These are phyloP conservation scores for Syngnathus scovelli DNA, from an alignment of 2,113 vertebrate genomes.

Conservation along the genomic window DNA sequence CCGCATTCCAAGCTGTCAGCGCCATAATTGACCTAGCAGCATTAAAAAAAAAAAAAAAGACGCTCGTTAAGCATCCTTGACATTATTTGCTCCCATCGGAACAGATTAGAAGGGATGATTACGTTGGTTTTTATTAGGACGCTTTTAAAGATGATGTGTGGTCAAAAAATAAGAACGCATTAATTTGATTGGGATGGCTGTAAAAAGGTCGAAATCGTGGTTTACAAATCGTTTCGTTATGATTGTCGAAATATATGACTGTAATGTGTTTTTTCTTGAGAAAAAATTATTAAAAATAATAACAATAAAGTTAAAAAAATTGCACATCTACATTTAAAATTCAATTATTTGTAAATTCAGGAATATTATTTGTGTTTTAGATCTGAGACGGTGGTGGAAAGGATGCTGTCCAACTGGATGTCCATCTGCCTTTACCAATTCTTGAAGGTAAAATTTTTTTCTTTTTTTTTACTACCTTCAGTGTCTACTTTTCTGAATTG, in stretches of 20 bases:
- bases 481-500: not conserved
- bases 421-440: conserved; percentile 98
- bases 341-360: no score
- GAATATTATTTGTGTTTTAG: conserved; percentile 57
- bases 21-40: not conserved
- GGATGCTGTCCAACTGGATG: conserved; percentile 99
- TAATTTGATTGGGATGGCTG: not conserved
- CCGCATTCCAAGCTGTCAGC: conserved; percentile 4
- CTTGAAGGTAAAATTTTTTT: conserved; percentile 78
- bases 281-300: no score
- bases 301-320: no score
- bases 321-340: no score
- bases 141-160: not conserved
- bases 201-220: not conserved
- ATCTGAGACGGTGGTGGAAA: conserved; percentile 95
- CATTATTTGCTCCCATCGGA: not conserved
- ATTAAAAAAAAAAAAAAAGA: not conserved
- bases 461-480: not conserved
- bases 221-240: not conserved
- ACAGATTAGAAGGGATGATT: not conserved
- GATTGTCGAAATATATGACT: not conserved
- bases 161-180: no score
- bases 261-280: not conserved
- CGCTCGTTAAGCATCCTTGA: not conserved
- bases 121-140: not conserved